Evolutionary conservation across 2,113 vertebrate species (phyloP).

Genomic region (Henicopernis longicauda): DNA sequence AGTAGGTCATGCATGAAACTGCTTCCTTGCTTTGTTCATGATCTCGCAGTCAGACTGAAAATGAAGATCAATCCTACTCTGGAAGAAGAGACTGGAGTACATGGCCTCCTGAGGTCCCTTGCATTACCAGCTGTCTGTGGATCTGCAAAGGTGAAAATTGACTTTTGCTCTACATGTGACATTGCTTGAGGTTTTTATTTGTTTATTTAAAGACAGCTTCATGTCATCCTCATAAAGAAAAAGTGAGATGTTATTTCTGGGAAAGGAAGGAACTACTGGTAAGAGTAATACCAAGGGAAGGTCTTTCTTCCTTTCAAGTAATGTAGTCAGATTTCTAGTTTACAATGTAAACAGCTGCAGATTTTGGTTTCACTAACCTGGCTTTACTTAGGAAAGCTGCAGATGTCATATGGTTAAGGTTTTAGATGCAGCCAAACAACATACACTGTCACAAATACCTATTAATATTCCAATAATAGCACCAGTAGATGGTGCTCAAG

Average conservation of each 20-base stretch:
- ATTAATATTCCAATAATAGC: neutral
- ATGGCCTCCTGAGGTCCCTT: neutral
- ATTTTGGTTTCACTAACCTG: neutral
- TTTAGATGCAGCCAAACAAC: neutral
- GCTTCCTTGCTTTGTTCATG: neutral
- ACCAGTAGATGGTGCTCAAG: constrained; percentile 16
- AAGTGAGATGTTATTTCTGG: neutral
- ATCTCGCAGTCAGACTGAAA: neutral
- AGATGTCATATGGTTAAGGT: neutral
- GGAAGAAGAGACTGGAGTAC: neutral
- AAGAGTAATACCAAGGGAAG: neutral
- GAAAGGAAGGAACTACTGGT: neutral
- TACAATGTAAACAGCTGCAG: neutral
- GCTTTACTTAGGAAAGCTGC: neutral
- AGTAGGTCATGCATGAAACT: neutral
- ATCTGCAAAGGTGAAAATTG: neutral
- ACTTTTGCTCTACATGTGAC: neutral
- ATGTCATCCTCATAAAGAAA: neutral
- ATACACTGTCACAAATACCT: neutral
- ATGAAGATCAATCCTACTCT: neutral
- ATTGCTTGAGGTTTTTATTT: neutral
- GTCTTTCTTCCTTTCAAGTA: neutral
- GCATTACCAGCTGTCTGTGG: neutral
- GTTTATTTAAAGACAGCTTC: neutral
- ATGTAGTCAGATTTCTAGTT: neutral